Evolutionary conservation across 1,140 invertebrate species (phyloP).

Genomic region (Oreohelix idahoensis): DNA sequence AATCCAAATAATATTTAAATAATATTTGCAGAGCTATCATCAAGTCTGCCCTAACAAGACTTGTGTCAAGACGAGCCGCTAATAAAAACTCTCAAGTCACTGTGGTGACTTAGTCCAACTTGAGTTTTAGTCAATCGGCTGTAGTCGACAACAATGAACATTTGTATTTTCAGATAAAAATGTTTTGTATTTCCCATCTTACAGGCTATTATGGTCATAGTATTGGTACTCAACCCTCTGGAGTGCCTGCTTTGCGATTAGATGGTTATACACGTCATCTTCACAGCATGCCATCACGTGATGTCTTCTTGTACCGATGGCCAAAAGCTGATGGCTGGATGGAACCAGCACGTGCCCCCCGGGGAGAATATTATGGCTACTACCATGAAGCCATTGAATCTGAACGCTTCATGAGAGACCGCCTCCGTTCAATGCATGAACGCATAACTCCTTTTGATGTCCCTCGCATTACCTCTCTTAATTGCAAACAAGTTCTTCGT

Average conservation of each 20-base stretch:
- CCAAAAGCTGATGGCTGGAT: constrained; percentile 60
- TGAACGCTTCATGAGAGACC: constrained; percentile 32
- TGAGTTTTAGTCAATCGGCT: too few species aligned
- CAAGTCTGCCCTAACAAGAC: too few species aligned
- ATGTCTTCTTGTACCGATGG: constrained; percentile 62
- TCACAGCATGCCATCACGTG: constrained; percentile 60
- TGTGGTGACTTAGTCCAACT: too few species aligned
- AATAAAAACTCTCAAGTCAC: too few species aligned
- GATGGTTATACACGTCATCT: constrained; percentile 63
- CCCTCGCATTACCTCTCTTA: constrained; percentile 27
- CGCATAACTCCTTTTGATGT: constrained; percentile 33
- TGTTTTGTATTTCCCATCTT: too few species aligned
- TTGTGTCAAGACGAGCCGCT: too few species aligned
- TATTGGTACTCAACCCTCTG: constrained; percentile 53
- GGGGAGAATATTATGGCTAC: constrained; percentile 66
- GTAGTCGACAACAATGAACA: too few species aligned
- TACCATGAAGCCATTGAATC: constrained; percentile 38
- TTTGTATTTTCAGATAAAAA: too few species aligned
- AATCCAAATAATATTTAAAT: too few species aligned
- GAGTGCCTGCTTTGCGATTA: constrained; percentile 55
- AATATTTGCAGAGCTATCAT: too few species aligned
- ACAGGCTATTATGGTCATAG: constrained; percentile 61
- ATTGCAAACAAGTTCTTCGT: constrained; percentile 16
- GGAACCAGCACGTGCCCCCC: constrained; percentile 50
- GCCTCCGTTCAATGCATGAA: constrained; percentile 1